A percentile compares a stretch with the other conserved stretches of the same genome.
Evolutionary conservation across 2,113 vertebrate species (phyloP).

Genomic region (Arothron firmamentum): DNA sequence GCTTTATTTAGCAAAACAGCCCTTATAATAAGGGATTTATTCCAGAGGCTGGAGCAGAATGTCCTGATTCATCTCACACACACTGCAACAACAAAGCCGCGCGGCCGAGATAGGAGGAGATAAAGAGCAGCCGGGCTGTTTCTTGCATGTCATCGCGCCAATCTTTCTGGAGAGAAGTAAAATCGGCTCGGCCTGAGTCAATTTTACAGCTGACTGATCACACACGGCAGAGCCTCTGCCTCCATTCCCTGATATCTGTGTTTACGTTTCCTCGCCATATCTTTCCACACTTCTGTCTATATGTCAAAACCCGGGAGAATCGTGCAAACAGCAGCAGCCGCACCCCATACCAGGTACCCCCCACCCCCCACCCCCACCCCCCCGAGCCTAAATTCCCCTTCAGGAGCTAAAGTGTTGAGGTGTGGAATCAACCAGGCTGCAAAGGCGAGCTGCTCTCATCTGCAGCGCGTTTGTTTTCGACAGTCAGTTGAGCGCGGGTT

Average conservation of each 20-base stretch:
- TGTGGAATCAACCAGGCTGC: slow-evolving; percentile 23
- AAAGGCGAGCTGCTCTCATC: no score
- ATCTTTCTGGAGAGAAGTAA: slow-evolving; percentile 42
- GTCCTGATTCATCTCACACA: neutral
- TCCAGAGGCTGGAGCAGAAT: neutral
- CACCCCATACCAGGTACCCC: slow-evolving; percentile 22
- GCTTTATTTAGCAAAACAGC: slow-evolving; percentile 20
- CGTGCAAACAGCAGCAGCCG: slow-evolving; percentile 22
- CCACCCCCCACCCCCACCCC: no score
- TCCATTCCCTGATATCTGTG: slow-evolving; percentile 47
- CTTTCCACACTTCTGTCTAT: slow-evolving; percentile 43
- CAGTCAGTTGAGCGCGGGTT: slow-evolving; percentile 17
- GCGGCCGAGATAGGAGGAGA: slow-evolving; percentile 3
- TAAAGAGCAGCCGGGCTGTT: slow-evolving; percentile 27
- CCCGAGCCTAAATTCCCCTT: slow-evolving; percentile 31
- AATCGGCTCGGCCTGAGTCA: slow-evolving; percentile 46
- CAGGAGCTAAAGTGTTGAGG: slow-evolving; percentile 21
- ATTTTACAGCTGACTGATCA: slow-evolving; percentile 66
- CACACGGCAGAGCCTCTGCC: slow-evolving; percentile 19
- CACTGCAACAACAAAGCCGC: neutral
- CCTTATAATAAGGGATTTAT: slow-evolving; percentile 17
- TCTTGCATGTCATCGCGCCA: slow-evolving; percentile 36
- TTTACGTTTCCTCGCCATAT: slow-evolving; percentile 59
- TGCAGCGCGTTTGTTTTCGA: neutral
- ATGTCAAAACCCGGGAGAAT: slow-evolving; percentile 35